Conservation (phyloP, 2,888 invertebrate species). For the Callyntrura sp. region DNA sequence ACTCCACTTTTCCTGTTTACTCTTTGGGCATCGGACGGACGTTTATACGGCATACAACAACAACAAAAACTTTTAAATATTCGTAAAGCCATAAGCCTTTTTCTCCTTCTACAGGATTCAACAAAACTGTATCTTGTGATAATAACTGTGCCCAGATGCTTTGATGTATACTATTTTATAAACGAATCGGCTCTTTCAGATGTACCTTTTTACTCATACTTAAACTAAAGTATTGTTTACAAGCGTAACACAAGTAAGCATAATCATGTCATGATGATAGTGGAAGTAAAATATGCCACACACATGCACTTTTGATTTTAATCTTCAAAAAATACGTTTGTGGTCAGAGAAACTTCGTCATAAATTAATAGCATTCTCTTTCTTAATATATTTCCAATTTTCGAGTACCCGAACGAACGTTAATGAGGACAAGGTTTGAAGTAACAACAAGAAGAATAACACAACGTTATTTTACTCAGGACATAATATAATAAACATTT, state of each 20-base stretch:
- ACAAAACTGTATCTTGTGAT: background rate
- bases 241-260: background rate
- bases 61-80: background rate
- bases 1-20: background rate
- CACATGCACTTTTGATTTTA: background rate
- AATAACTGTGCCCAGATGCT: background rate
- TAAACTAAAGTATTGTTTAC: background rate
- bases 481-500: background rate
- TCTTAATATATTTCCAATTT: background rate
- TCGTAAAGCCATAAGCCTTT: background rate
- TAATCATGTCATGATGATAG: background rate
- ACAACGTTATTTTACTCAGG: no score
- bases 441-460: no score
- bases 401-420: background rate
- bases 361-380: background rate
- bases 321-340: background rate
- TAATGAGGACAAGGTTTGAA: background rate
- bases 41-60: background rate
- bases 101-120: background rate
- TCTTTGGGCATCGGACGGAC: background rate
- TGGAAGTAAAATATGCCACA: conserved; percentile 11
- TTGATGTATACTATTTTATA: background rate
- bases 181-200: conserved; percentile 20
- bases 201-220: background rate
- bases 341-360: background rate